These are phyloP conservation scores for Pocota personata DNA, from an alignment of 2,888 invertebrate genomes.

Conservation along the genomic window DNA sequence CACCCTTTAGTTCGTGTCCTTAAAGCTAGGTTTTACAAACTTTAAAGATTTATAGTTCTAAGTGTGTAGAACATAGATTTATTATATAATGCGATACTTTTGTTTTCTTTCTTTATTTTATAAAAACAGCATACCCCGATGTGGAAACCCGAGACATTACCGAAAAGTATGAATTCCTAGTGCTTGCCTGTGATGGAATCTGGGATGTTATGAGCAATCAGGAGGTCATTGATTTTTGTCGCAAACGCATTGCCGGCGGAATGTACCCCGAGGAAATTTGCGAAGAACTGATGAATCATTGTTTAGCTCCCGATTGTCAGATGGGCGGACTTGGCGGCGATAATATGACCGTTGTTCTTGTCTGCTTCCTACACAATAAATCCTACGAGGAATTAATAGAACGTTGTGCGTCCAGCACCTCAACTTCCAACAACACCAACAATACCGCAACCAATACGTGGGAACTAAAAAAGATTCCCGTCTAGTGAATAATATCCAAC, in stretches of 20 bases:
- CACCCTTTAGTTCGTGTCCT: no score
- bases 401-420: conserved; percentile 77
- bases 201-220: conserved; percentile 99
- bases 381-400: conserved; percentile 81
- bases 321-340: conserved; percentile 99
- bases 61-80: not conserved
- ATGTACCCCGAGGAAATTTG: conserved; percentile 97
- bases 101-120: conserved; percentile 53
- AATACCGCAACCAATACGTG: conserved; percentile 33
- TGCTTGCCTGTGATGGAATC: conserved; percentile 99
- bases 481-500: conserved; percentile 73
- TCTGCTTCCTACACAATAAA: conserved; percentile 86
- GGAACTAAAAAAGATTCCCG: conserved; percentile 69
- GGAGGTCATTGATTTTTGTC: conserved; percentile 96
- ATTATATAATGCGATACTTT: not conserved
- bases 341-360: conserved; percentile 98
- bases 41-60: no score
- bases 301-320: conserved; percentile 98
- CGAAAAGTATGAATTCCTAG: conserved; percentile 97
- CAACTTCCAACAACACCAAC: conserved; percentile 55
- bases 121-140: conserved; percentile 92
- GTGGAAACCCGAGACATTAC: conserved; percentile 91
- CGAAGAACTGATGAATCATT: conserved; percentile 96
- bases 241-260: conserved; percentile 90
- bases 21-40: no score